Base-by-base conservation (phyloP, 2,888 invertebrate genomes). In the Pilophorus perplexus region DNA sequence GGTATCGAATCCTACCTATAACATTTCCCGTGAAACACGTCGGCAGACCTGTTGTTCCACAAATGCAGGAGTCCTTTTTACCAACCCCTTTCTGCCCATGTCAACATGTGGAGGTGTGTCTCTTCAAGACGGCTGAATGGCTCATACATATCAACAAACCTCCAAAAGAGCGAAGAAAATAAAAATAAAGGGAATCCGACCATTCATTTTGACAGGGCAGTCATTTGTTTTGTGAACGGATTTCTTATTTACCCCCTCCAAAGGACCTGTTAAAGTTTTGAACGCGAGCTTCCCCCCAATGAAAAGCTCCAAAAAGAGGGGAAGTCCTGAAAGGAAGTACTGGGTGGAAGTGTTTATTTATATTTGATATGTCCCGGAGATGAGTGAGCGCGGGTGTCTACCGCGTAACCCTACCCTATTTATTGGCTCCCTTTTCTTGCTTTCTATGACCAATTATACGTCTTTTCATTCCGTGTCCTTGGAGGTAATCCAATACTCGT, bases 311-410 rank as follows among this genome's bases (percentile, higher is more conserved):
- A 46, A 42, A 46, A 46, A 2, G 46, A 46, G 12, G 25, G n/a
- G 25, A 46, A 46, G n/a, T 2, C 8, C 8, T 52, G 52, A 52
- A 52, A 52, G 52, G 52, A 52, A 16, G 52, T 18, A 28, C 22
- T n/a, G 62, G 62, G 62, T 27, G 62, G 62, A 20, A 20, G 62
- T 62, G 62, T 62, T 62, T 62, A 62, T 62, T 62, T 62, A 62
- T 62, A 62, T 62, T 62, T 62, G 62, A 62, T 62, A 62, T 62
- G 62, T 28, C 37, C 46, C 16, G 8, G 42, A 59, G 38, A 25
- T 42, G 42, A 42, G 38, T 16, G 25, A 18, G 46, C 27, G 62
- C 44, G 62, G 62, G 62, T 38, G 62, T 62, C 46, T 33, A 22
- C n/a, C 20, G 60, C 16, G 62, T n/a, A 46, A 62, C 46, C 62